Base-by-base conservation (phyloP, 2,888 invertebrate genomes). In the Ecliptopera silaceata region DNA sequence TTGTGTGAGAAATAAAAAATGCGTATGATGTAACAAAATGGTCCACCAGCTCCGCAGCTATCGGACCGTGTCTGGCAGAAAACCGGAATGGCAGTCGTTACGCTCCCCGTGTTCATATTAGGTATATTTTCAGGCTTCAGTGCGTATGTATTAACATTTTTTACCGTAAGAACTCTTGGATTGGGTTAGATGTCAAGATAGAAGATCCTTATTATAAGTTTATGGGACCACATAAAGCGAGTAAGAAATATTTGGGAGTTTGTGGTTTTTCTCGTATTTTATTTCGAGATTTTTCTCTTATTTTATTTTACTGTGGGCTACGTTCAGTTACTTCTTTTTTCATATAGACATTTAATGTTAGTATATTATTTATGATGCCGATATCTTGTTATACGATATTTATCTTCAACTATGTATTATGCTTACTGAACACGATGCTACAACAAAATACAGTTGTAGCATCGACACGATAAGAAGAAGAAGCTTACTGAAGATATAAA, bases 51-150 rank as follows among this genome's bases (percentile, higher is more conserved):
- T 53, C 52, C 12, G 4, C n/a, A 61, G 67, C 80, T 79, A 78
- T 81, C 77, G 79, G 73, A 70, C 72, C 64, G 64, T 60, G 70
- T 65, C 65, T 68, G 70, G 61, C 66, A 70, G 68, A 63, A 64
- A 61, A 56, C 62, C 59, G 61, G 58, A 70, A 75, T 69, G 64
- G 64, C 50, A 50, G 59, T 63, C 61, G 67, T 69, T 67, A 70
- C 65, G 56, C 64, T 56, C 58, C 54, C 59, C 29, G 54, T 59
- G 61, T 66, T 55, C 53, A 53, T 63, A 66, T 69, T 65, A 66
- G 59, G 63, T 56, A 62, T 58, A 65, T 53, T 64, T 61, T 59
- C 59, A 59, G 51, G 62, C 64, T 61, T 58, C 61, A 61, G 46
- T 61, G 59, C 63, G 54, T 56, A 56, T 62, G 61, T 66, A 61